Conservation (phyloP, 2,797 vertebrate genomes). For the Holocentrus rufus region DNA sequence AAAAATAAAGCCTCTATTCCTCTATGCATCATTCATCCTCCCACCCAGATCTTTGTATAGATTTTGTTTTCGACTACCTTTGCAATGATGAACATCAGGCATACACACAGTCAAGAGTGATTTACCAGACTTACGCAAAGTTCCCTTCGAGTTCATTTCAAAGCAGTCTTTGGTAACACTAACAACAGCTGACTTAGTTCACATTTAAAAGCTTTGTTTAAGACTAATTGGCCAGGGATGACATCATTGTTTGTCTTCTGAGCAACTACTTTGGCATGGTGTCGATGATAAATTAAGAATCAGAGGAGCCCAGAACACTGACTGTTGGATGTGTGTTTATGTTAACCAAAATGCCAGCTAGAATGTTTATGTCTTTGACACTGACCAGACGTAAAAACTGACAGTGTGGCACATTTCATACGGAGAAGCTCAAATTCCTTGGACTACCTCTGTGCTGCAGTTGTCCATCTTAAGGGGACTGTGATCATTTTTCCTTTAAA, state of each 20-base stretch:
- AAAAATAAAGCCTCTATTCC: too few species aligned
- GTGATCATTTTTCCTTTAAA: too few species aligned
- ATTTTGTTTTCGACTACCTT: not conserved
- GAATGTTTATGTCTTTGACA: conserved; percentile 60
- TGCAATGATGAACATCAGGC: not conserved
- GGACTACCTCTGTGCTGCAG: not conserved
- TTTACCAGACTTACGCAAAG: not conserved
- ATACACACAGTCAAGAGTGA: conserved; percentile 14
- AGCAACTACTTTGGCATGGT: conserved; percentile 35
- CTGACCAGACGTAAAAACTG: conserved; percentile 53
- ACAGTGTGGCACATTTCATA: conserved; percentile 6
- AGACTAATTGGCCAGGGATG: conserved; percentile 7
- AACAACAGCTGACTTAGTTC: conserved; percentile 38
- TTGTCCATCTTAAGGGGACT: too few species aligned
- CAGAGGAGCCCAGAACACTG: conserved; percentile 4
- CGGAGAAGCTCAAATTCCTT: not conserved
- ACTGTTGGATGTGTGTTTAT: conserved; percentile 50
- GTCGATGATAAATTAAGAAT: conserved; percentile 13
- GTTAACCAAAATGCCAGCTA: conserved; percentile 33
- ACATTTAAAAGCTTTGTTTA: conserved; percentile 53
- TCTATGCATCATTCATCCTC: not conserved
- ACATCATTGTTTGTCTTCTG: conserved; percentile 15
- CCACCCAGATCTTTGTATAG: not conserved
- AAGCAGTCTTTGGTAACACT: conserved; percentile 38
- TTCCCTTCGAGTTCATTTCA: not conserved